Base-by-base conservation (phyloP, 2,888 invertebrate genomes). In the Podabrus alpinus region DNA sequence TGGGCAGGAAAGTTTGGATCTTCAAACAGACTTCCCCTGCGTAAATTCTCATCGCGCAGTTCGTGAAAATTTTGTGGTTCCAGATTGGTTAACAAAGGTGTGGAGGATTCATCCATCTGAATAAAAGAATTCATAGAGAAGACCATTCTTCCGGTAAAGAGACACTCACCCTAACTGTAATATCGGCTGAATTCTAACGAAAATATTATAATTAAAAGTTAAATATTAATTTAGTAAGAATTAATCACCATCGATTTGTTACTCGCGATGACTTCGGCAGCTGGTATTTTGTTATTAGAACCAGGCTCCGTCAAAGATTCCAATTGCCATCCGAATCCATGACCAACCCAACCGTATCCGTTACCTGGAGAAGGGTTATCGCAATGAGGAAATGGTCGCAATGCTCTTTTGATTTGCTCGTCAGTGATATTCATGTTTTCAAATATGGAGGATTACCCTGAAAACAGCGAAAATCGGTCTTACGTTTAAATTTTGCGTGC, bases 1-100 rank as follows among this genome's bases (percentile, higher is more conserved):
- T n/a, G n/a, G 0, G 97, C 94, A 0, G 94, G 95, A 86, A 98
- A 98, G 83, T 96, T 94, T 0, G 95, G 94, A 88, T 98, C 98
- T 84, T 98, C 97, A 84, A 96, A 98, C 61, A 97, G 90, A 0
- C 90, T 89, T 4, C 95, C 95, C 16, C 91, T 91, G n/a, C 90
- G 88, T 15, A 95, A 85, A 85, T 95, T 95, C 71, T 93, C 90
- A 72, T 93, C 92, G 61, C 92, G 88, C 62, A 95, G 85, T 75
- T 90, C 87, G 78, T 92, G 88, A 84, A 92, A 95, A 83, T 92
- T 92, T 86, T 89, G 90, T 10, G 89, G 87, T 64, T 87, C 87
- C n/a, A 88, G 88, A 69, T 84, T 86, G 10, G 88, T 83, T 81
- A 89, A 86, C 0, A 92, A 89, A 0, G 94, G 93, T 0, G 94